Evolutionary conservation across 1,140 invertebrate genomes (phyloP), one percentile per base, ranked within the genome.

Genomic region (Maniola jurtina): DNA sequence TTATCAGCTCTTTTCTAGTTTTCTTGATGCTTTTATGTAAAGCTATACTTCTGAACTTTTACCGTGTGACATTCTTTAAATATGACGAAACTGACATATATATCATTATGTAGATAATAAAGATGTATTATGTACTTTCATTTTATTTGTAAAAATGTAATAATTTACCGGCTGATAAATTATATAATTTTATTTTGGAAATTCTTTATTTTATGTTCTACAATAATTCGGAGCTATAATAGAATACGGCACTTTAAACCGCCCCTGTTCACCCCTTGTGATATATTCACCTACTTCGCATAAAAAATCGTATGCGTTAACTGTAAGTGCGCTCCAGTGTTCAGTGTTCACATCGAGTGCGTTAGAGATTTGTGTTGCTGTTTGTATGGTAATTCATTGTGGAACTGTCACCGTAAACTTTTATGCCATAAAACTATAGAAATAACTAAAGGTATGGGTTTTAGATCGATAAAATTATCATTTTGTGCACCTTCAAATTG

Each of bases 281-380:
- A 66, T 66, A 42, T 66, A 66, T 66, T 61, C 59, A 47, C 40
- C 50, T 47, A 55, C 58, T 66, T 61, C 58, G 38, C 58, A 55
- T 66, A 61, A 66, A 66, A 66, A 66, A 61, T 66, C 40, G 58
- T 55, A 56, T 55, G 59, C 58, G 40, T 66, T 61, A 61, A 13
- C 57, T 36, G 15, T 55, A 61, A 66, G 57, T 61, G 64, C 15
- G 45, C 33, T 65, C 42, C 55, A 40, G 55, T 66, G 64, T 66
- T 66, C 52, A 52, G 55, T 45, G 64, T 66, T 66, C 52, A 52
- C 62, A 57, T 55, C 6, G 55, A 57, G 55, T 34, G 40, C 40
- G 36, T 64, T 16, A 36, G 48, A 42, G 50, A 55, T 54, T 55
- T 55, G 36, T 35, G 35, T 45, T 63, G 48, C n/a, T 25, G 36